Percentiles rank a stretch among this genome's conserved stretches.
phyloP scores from a whole-genome alignment of 2,113 vertebrate species.

The Paradisaea rubra region DNA sequence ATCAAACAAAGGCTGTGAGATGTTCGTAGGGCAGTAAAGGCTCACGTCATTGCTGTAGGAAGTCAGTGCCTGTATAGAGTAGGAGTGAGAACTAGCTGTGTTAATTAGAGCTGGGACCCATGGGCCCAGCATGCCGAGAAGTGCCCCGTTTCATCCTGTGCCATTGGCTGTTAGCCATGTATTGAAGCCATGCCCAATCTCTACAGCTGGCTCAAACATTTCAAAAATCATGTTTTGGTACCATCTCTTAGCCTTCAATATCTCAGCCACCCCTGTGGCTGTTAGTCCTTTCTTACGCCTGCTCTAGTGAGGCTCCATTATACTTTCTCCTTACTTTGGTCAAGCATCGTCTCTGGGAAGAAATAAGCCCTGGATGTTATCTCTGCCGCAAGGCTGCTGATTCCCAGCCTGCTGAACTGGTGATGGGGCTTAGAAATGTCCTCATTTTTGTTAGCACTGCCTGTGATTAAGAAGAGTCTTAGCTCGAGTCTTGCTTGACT shows the following conservation, averaged over 20 bases:
- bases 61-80: background rate
- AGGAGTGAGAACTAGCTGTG: background rate
- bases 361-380: background rate
- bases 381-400: background rate
- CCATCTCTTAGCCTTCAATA: background rate
- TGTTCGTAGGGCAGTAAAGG: background rate
- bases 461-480: background rate
- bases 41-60: background rate
- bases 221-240: background rate
- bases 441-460: background rate
- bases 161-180: background rate
- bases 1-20: background rate
- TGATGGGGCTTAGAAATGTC: background rate
- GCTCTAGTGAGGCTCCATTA: background rate
- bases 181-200: background rate
- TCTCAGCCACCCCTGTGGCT: background rate
- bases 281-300: background rate
- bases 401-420: background rate
- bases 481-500: background rate
- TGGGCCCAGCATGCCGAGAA: background rate
- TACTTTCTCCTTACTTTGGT: background rate
- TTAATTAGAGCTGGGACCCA: background rate
- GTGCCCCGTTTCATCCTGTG: background rate
- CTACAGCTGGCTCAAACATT: background rate
- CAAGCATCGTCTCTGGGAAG: background rate